Percentiles rank a stretch among this genome's conserved stretches.
phyloP scores from a whole-genome alignment of 2,797 vertebrate genomes.

The Orestias chungarensis region DNA sequence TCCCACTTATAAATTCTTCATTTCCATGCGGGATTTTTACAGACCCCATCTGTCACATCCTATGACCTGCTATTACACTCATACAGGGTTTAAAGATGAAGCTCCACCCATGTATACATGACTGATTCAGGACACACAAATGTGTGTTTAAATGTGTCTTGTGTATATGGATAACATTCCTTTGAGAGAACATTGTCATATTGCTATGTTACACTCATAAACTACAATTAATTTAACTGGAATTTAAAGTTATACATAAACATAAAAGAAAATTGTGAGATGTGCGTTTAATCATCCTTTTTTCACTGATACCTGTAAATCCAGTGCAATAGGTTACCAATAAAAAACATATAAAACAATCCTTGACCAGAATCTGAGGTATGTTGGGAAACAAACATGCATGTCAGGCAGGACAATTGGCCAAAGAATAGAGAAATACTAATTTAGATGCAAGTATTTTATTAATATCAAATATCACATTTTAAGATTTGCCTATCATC shows the following conservation, averaged over 20 bases:
- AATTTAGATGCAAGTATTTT: neutral
- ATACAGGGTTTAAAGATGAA: neutral
- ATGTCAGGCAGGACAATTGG: neutral
- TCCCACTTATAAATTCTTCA: conserved; percentile 39
- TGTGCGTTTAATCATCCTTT: neutral
- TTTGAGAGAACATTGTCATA: neutral
- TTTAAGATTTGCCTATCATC: neutral
- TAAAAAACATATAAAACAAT: no score
- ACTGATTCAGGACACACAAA: neutral
- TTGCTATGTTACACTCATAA: neutral
- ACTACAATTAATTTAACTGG: neutral
- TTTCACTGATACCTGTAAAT: neutral
- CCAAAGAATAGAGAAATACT: neutral
- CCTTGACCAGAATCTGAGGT: no score
- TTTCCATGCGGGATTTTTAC: conserved; percentile 36
- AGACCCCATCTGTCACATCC: neutral
- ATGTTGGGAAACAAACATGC: neutral
- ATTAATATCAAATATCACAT: neutral
- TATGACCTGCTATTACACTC: neutral
- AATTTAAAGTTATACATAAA: neutral
- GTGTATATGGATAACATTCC: neutral
- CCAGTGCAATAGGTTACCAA: neutral
- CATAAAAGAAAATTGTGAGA: neutral
- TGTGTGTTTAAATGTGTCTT: neutral
- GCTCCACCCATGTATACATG: neutral